Percentiles rank a stretch among this genome's conserved stretches.
Evolutionary conservation across 2,113 vertebrate genomes (phyloP).

Genomic region (Austrofundulus limnaeus): DNA sequence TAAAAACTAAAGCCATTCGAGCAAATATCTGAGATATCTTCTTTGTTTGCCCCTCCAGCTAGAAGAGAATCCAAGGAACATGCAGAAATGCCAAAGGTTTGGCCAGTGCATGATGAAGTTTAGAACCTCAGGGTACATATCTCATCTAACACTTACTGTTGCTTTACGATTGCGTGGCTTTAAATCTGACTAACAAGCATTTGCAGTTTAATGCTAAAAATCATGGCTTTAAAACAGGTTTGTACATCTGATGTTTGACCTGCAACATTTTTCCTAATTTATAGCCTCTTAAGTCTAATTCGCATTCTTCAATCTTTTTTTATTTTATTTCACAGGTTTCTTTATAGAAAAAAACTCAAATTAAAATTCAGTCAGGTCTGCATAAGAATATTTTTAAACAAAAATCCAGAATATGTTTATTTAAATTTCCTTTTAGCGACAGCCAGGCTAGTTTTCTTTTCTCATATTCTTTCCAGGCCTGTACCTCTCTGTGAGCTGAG

Average conservation of each 20-base stretch:
- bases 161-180: constrained; percentile 37
- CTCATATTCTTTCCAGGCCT: no score
- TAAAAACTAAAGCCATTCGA: constrained; percentile 26
- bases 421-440: no score
- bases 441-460: no score
- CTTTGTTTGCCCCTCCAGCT: constrained; percentile 82
- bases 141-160: constrained; percentile 15
- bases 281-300: no score
- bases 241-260: not conserved
- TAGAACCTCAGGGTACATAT: constrained; percentile 69
- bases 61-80: constrained; percentile 79
- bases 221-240: constrained; percentile 10
- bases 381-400: no score
- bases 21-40: constrained; percentile 73
- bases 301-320: not conserved
- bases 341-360: no score
- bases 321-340: no score
- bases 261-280: not conserved
- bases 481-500: no score
- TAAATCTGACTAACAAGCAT: constrained; percentile 33
- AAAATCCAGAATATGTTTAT: not conserved
- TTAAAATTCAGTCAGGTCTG: no score
- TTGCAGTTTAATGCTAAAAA: constrained; percentile 15
- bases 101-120: constrained; percentile 73
- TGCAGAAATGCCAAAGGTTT: constrained; percentile 77